phyloP scores from a whole-genome alignment of 2,888 invertebrate genomes.

The Amaurobius ferox region DNA sequence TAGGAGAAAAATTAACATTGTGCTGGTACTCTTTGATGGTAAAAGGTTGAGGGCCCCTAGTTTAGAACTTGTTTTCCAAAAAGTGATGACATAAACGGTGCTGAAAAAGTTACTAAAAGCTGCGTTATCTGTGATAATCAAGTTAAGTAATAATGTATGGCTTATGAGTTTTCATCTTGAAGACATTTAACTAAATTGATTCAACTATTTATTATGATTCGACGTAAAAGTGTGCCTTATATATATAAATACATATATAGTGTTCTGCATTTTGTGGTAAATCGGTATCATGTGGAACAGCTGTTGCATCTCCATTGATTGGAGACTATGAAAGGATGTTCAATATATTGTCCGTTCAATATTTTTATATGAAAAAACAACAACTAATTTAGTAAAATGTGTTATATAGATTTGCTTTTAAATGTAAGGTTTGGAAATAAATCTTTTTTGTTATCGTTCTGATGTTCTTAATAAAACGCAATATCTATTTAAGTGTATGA shows the following conservation, averaged over 20 bases:
- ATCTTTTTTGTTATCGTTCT: background rate
- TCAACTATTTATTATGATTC: background rate
- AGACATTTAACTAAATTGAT: background rate
- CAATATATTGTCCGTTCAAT: no score
- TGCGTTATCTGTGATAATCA: slow-evolving; percentile 67
- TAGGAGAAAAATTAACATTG: no score
- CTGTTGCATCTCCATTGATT: background rate
- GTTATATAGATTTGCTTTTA: background rate
- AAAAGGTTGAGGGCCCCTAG: no score
- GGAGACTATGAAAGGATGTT: background rate
- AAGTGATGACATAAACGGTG: slow-evolving; percentile 11
- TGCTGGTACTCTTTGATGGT: no score
- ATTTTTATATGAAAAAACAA: no score
- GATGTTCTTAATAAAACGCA: no score
- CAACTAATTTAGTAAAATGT: background rate
- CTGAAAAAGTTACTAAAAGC: slow-evolving; percentile 66
- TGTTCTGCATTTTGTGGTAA: background rate
- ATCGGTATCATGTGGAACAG: no score
- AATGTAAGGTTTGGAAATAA: slow-evolving; percentile 10
- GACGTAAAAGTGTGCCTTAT: background rate
- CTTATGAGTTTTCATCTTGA: no score
- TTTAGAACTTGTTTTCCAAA: background rate
- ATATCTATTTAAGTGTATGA: no score
- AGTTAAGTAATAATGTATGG: slow-evolving; percentile 20
- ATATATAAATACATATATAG: background rate